Evolutionary conservation across 2,888 invertebrate species (phyloP), one percentile per base, ranked within the genome.

Genomic region (Drosophila suboccidentalis): DNA sequence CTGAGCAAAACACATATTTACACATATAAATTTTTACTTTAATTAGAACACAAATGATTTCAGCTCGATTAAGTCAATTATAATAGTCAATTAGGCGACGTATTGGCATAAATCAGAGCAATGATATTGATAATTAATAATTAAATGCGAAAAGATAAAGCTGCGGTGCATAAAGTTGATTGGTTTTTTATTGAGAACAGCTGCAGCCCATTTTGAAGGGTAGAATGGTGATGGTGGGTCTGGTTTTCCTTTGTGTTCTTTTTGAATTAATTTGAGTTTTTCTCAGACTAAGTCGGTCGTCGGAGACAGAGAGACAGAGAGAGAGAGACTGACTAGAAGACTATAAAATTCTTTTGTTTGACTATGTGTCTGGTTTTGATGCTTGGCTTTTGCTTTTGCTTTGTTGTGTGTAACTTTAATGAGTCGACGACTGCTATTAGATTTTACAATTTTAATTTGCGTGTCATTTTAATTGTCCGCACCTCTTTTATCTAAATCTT

Each of bases 381-480:
- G 29, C 17, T 43, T 53, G 44, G 53, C 26, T 17, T 47, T 51
- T n/a, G 44, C 41, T 46, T 44, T 51, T n/a, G 44, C 41, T 46
- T 44, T 51, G 58, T 64, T 63, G 13, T 50, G 41, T 62, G 68
- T 64, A 69, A 55, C 44, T 65, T 66, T 69, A 75, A 79, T 79
- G 80, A 75, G 58, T 55, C 44, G 51, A 19, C 51, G 43, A 53
- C 44, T 57, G 50, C 61, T 51, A 66, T 76, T 65, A 66, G 54
- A 53, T 49, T 80, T 80, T 77, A 83, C 84, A 74, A 87, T 83
- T 80, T 80, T 80, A 74, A 80, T 82, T 80, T 74, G 80, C 67
- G 69, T 79, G 73, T 66, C 75, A 77, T 86, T 67, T 66, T 62
- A 63, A 64, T 70, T 73, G 65, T 61, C 41, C 38, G 57, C 60